These are phyloP conservation scores for Leptopilina clavipes DNA, from an alignment of 1,140 invertebrate genomes.

Conservation along the genomic window DNA sequence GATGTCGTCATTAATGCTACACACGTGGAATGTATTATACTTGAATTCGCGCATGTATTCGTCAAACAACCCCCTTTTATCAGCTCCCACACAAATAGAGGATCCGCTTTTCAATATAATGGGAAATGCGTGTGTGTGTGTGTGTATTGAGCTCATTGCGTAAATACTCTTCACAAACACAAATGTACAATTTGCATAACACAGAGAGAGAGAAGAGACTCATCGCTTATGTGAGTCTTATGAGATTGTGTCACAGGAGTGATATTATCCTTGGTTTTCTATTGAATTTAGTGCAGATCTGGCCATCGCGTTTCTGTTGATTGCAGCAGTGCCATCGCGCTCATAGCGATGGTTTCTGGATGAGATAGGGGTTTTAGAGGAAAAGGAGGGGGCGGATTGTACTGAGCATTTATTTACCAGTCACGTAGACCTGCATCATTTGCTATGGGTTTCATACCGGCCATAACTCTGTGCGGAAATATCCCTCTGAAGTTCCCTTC, in stretches of 20 bases:
- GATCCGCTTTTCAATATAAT: constrained; percentile 2
- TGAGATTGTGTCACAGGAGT: constrained; percentile 2
- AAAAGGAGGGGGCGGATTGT: constrained; percentile 42
- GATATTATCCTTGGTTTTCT: constrained; percentile 42
- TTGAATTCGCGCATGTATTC: background rate
- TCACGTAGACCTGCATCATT: constrained; percentile 74
- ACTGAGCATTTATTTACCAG: constrained; percentile 61
- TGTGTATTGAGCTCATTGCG: background rate
- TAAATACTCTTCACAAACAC: background rate
- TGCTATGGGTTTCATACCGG: constrained; percentile 74
- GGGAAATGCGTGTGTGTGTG: background rate
- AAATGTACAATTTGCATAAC: background rate
- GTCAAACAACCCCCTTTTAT: constrained; percentile 19
- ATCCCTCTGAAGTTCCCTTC: constrained; percentile 50
- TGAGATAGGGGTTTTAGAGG: constrained; percentile 23
- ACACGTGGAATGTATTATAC: constrained; percentile 1
- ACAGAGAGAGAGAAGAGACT: background rate
- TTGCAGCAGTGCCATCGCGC: constrained; percentile 64
- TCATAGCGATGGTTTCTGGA: constrained; percentile 47
- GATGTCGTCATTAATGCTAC: constrained; percentile 17
- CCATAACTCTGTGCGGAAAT: constrained; percentile 70
- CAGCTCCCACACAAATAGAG: background rate
- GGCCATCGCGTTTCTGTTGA: constrained; percentile 59
- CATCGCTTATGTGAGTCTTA: background rate
- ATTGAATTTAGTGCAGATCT: constrained; percentile 67